Evolutionary conservation across 2,888 invertebrate species (phyloP), one percentile per base, ranked within the genome.

Genomic region (Mystacides longicornis): DNA sequence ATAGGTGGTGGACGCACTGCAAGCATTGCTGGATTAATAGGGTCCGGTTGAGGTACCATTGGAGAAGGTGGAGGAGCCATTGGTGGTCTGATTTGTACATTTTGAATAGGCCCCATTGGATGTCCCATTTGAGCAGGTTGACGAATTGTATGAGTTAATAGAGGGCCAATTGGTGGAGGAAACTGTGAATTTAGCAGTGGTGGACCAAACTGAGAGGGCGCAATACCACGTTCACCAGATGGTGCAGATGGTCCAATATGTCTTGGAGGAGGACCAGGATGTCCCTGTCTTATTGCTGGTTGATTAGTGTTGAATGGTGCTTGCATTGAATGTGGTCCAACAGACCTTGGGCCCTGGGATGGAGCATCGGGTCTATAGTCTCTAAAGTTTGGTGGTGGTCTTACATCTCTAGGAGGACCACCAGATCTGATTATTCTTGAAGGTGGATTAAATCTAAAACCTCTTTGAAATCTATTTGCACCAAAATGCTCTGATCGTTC

Each of bases 81-180:
- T 43, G 9, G 48, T 11, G 49, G 50, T 3, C 19, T 23, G n/a
- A 45, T 27, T n/a, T 50, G 45, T 1, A 51, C 50, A 22, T 27
- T 37, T 22, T 51, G 52, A 18, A 23, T 37, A n/a, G 33, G 33
- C 22, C 53, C 47, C 16, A 53, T 33, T n/a, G 27, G 31, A 20
- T 31, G 18, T 18, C 48, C 27, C n/a, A 48, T 33, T 16, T 53
- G 47, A 14, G 48, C 53, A 1, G 33, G 45, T 9, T 21, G 46
- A 5, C 19, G 23, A 11, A 49, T 49, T 9, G 50, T 31, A 2
- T 54, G 49, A n/a, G 27, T 46, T 0, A 50, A 46, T 27, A 18
- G 50, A 5, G 19, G 37, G 14, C 37, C 37, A 4, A 9, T 9
- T 9, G 21, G 49, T 22, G n/a, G n/a, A 7, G 37, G 37, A 11